Percentiles rank a stretch among this genome's conserved stretches.
These are phyloP conservation scores for Myripristis jacobus DNA, from an alignment of 2,797 vertebrate genomes.

Conservation along the genomic window DNA sequence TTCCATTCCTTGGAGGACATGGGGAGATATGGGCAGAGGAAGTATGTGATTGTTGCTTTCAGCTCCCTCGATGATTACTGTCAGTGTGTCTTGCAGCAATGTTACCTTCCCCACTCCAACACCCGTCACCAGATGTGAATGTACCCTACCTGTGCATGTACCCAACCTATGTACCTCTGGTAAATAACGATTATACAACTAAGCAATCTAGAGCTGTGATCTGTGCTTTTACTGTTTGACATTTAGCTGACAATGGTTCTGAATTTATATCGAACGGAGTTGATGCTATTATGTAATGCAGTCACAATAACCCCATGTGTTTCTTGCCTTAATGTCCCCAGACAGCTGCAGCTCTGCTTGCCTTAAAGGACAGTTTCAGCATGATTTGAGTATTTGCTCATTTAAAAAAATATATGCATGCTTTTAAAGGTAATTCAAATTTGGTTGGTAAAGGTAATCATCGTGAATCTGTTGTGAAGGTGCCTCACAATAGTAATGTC, in stretches of 20 bases:
- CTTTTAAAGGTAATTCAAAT: too few relatives aligned
- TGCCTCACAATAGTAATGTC: too few relatives aligned
- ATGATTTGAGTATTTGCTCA: too few relatives aligned
- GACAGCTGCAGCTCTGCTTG: too few relatives aligned
- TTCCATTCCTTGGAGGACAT: slow-evolving; percentile 36
- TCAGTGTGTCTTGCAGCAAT: not conserved
- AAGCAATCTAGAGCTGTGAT: not conserved
- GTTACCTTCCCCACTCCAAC: not conserved
- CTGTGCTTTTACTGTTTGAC: not conserved
- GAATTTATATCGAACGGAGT: slow-evolving; percentile 12
- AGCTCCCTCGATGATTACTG: slow-evolving; percentile 10
- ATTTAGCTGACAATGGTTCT: not conserved
- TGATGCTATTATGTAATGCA: not conserved
- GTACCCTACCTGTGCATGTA: slow-evolving; percentile 2
- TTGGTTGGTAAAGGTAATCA: too few relatives aligned
- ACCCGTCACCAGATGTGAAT: slow-evolving; percentile 18
- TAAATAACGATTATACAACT: slow-evolving; percentile 14
- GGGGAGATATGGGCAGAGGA: slow-evolving; percentile 25
- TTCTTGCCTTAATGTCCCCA: not conserved
- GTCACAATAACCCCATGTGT: not conserved
- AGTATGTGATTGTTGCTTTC: slow-evolving; percentile 26
- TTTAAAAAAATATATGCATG: too few relatives aligned
- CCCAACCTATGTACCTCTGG: slow-evolving; percentile 1
- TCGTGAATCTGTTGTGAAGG: too few relatives aligned
- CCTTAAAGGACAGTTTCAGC: too few relatives aligned